Evolutionary conservation across 2,113 vertebrate genomes (phyloP).

Genomic region (Siphamia tubifer): DNA sequence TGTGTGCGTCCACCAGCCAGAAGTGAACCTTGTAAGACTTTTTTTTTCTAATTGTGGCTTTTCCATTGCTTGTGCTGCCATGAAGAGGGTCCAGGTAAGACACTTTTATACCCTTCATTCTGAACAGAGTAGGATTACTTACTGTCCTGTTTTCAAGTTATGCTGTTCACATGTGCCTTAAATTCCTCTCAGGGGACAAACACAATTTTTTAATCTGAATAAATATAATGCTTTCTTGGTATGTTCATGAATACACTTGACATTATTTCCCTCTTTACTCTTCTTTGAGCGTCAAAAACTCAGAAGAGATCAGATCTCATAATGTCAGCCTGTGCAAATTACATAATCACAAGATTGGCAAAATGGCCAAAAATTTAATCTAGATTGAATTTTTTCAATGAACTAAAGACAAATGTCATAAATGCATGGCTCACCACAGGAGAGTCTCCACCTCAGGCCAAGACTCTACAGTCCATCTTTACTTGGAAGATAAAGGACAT

Average conservation of each 20-base stretch:
- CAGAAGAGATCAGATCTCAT: no score
- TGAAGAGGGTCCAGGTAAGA: conserved; percentile 97
- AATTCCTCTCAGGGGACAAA: no score
- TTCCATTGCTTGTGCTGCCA: conserved; percentile 79
- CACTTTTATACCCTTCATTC: neutral
- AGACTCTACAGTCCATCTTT: no score
- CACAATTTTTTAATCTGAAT: neutral
- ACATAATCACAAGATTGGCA: no score
- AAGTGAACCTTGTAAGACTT: conserved; percentile 33
- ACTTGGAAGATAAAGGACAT: no score
- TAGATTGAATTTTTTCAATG: no score
- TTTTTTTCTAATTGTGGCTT: conserved; percentile 50
- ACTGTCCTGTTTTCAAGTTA: neutral
- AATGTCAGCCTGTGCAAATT: no score
- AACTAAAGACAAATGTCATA: no score
- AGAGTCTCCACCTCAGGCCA: no score
- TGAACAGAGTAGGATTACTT: neutral
- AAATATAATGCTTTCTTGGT: neutral
- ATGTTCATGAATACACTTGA: neutral
- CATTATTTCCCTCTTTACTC: neutral
- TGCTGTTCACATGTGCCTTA: no score
- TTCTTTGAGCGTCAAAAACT: neutral
- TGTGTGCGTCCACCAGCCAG: conserved; percentile 39
- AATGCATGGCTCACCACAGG: no score
- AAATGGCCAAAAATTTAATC: no score